Evolutionary conservation across 1,140 invertebrate genomes (phyloP), one percentile per base, ranked within the genome.

Genomic region (Drosophila nikananu): DNA sequence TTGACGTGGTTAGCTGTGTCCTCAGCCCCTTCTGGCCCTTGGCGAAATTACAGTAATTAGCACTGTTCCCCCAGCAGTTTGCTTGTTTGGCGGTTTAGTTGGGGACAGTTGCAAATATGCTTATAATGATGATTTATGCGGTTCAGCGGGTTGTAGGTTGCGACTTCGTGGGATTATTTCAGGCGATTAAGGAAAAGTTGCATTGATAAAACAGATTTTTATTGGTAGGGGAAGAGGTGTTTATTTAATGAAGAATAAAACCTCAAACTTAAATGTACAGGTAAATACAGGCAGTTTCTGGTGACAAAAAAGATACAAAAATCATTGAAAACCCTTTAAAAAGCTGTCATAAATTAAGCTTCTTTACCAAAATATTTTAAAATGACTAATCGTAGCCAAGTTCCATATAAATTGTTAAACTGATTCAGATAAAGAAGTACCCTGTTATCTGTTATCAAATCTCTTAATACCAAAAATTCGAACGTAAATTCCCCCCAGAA

Each of bases 41-140:
- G 21, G 49, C 77, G 44, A 86, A 89, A 89, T 83, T 67, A 57
- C 44, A 52, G 77, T 80, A 86, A 86, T 86, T 86, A 86, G 81
- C 80, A 70, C 55, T 57, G 66, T 21, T 49, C 10, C 39, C 23
- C 23, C 35, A 19, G 17, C n/a, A 57, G 32, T 48, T 57, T 37
- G 70, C 60, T 49, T 55, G 66, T 46, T 52, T 55, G 46, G 60
- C 62, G 62, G 67, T 60, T 71, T 64, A 32, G 52, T 55, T 30
- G 30, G 41, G 57, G 51, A 62, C 51, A 55, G 55, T 65, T 51
- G 52, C 64, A 71, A 79, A 72, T 70, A 78, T 48, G 64, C 23
- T 55, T 74, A 78, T 75, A 86, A 81, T 67, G 42, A 66, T 77
- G 72, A 81, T 77, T 81, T 72, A 67, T 65, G 25, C 41, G 66